These are phyloP conservation scores for Heliconius congener DNA, from an alignment of 1,140 invertebrate genomes.

Conservation along the genomic window DNA sequence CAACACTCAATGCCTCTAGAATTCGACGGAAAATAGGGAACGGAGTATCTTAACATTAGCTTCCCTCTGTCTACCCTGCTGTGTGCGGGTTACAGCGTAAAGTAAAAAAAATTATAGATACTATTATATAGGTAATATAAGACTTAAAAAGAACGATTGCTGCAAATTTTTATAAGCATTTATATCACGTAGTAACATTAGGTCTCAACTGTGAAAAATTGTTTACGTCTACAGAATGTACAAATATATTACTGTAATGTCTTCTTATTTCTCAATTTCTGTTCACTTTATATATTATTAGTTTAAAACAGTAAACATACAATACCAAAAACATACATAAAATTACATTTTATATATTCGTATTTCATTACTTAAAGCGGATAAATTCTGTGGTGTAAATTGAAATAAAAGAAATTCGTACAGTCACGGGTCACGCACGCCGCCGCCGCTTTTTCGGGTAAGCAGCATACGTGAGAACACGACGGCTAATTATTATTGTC, in stretches of 20 bases:
- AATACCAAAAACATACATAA: too few relatives aligned
- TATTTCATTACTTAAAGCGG: neutral
- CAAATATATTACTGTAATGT: neutral
- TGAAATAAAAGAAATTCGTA: neutral
- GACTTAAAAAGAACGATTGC: neutral
- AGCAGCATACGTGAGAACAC: slow-evolving; percentile 13
- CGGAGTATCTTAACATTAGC: too few relatives aligned
- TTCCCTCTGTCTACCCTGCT: too few relatives aligned
- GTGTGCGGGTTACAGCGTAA: too few relatives aligned
- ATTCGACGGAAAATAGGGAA: too few relatives aligned
- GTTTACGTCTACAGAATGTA: neutral
- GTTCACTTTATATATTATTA: too few relatives aligned
- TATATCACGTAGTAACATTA: neutral
- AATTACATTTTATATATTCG: neutral
- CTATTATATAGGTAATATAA: neutral
- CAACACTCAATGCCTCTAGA: too few relatives aligned
- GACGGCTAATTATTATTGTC: slow-evolving; percentile 24
- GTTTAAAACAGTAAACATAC: too few relatives aligned
- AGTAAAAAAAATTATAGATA: too few relatives aligned
- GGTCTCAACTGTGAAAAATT: neutral
- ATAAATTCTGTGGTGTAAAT: neutral
- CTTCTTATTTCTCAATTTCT: neutral
- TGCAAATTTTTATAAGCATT: neutral
- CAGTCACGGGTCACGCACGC: slow-evolving; percentile 3
- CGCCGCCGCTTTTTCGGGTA: neutral